phyloP scores from a whole-genome alignment of 2,888 invertebrate genomes.

The Drosophila meridiana region DNA sequence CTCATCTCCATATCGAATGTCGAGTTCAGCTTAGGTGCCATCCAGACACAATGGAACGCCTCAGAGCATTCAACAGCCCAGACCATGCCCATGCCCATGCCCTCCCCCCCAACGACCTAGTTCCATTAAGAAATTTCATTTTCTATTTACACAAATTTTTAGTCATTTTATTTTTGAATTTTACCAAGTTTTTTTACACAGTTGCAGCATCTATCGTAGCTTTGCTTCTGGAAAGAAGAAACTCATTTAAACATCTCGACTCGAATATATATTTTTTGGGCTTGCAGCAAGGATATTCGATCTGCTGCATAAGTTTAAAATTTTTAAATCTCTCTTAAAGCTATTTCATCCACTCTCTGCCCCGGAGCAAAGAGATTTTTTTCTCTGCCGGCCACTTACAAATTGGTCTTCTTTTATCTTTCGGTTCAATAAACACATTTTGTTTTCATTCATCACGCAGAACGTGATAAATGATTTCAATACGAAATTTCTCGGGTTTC shows the following conservation, averaged over 20 bases:
- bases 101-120: not conserved
- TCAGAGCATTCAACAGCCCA: not conserved
- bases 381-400: not conserved
- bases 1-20: constrained; percentile 25
- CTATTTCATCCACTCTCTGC: not conserved
- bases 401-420: not conserved
- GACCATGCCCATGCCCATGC: not conserved
- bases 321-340: not conserved
- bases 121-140: constrained; percentile 1
- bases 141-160: not conserved
- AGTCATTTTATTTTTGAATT: not conserved
- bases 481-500: too few species aligned
- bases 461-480: not conserved
- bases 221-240: not conserved
- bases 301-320: not conserved
- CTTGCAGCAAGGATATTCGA: not conserved
- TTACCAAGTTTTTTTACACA: not conserved
- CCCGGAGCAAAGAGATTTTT: not conserved
- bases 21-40: constrained; percentile 15
- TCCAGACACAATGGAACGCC: not conserved
- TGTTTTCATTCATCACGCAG: not conserved
- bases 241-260: not conserved
- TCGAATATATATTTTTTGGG: not conserved
- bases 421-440: constrained; percentile 1
- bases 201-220: not conserved